Evolutionary conservation across 2,797 vertebrate genomes (phyloP), one percentile per base, ranked within the genome.

Genomic region (Ciconia nigra): DNA sequence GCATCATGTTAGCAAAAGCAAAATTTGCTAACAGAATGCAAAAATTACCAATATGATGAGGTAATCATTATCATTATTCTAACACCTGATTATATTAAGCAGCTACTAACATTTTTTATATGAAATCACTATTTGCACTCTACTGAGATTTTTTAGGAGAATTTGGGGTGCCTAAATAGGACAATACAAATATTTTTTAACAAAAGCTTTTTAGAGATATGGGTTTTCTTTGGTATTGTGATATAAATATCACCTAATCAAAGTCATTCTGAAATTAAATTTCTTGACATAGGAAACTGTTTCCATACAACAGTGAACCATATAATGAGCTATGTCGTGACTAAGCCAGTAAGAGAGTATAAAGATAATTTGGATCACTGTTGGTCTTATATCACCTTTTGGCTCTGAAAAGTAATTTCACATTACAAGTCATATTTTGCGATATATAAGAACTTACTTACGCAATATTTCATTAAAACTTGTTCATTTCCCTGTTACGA

Each of bases 1-100:
- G 96, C 96, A 96, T 97, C 97, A 96, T 72, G 96, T 96, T 96
- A 95, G 96, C 97, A 97, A 97, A 97, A 96, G 93, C 96, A 96
- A 96, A 98, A 97, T 97, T 94, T 98, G 94, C 92, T 92, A 98
- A 96, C 96, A 95, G 94, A 98, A 97, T 96, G 93, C 96, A 96
- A 92, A 97, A 97, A 97, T 96, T 96, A 92, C 91, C 94, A 96
- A 93, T 92, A 84, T 93, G 91, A 97, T 96, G 96, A 97, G 92
- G 92, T 95, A 97, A 82, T 97, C 89, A 91, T 74, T 97, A 89
- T 97, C 91, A 92, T 95, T 97, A 93, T 97, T 96, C 95, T 95
- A 91, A 95, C 82, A 90, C 70, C 87, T 97, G 80, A 96, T 96
- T 93, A 82, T 70, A 93, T 93, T 97, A 96, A 95, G 61, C 46